Base-by-base conservation (phyloP, 2,888 invertebrate genomes). In the Tuta absoluta region DNA sequence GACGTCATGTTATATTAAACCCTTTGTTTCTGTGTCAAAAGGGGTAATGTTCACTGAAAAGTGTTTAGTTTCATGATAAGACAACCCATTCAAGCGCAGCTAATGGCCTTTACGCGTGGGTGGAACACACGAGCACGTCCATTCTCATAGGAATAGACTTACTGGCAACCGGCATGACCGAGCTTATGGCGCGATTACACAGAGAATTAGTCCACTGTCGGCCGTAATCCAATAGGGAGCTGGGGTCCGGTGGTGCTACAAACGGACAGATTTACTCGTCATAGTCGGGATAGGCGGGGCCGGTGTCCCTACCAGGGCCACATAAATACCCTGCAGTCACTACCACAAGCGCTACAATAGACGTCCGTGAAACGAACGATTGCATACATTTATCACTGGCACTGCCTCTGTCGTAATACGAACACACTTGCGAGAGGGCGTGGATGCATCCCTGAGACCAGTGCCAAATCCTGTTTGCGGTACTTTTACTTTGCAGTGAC, bases 211-310 rank as follows among this genome's bases (percentile, higher is more conserved):
- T 57, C 57, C 57, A 33, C 53, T 12, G 53, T 57, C 49, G 49
- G 17, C 49, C 49, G 49, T 49, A 49, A 49, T 49, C 57, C 57
- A 37, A 28, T 57, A 17, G 28, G 28, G 33, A 49, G n/a, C 59
- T 37, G 41, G 21, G 59, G 59, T 37, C 37, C 59, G 21, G 41
- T 41, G 59, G 59, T 37, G 10, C 37, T 59, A 41, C 23, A 57
- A 17, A 41, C 59, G 17, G 59, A 59, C 59, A 59, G 59, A 59
- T 59, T 59, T 59, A 37, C 28, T n/a, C 21, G 59, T 48, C 48
- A 61, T 61, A 45, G 45, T 48, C 19, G 14, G 21, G 45, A 17
- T 23, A 24, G 61, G 48, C 48, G 61, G 45, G 48, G 48, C 61
- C 17, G 41, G 41, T 41, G 61, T 61, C 61, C 48, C 48, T n/a